Base-by-base conservation (phyloP, 1,140 invertebrate genomes). In the Phocides pigmalion region DNA sequence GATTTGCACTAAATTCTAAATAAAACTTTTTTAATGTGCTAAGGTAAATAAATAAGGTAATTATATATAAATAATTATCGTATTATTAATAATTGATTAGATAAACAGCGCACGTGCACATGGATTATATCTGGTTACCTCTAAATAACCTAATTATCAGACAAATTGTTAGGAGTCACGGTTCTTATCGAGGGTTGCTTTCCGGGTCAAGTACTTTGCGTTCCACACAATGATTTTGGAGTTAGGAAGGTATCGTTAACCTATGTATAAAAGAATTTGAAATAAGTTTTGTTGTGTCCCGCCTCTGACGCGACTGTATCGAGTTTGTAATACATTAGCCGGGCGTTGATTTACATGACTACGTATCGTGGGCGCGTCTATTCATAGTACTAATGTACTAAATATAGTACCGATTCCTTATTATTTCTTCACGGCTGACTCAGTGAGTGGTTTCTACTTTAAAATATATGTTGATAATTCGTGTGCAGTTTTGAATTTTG, bases 301-400 rank as follows among this genome's bases (percentile, higher is more conserved):
- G 66, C 56, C 51, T 69, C 58, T 65, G 64, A 74, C 70, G 66
- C 62, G 28, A 61, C 65, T 74, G 74, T 81, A 79, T 78, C 74
- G 76, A 76, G 83, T 74, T 82, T 81, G 79, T 86, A 87, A 81
- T 84, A 84, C 85, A 87, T 89, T 88, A 89, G 84, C 66, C 66
- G 74, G 65, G 81, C 79, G 87, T 87, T 87, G 87, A 89, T 89
- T 86, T 86, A 88, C 84, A 83, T 73, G 72, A 72, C 81, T 74
- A 70, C 72, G 76, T 75, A 81, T 79, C 81, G 85, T 84, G 81
- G 81, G 77, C 79, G 85, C 76, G 71, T 87, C 87, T 90, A 88
- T 90, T 90, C 84, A 88, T 87, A 88, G 84, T 82, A 77, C 79
- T 79, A 81, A 87, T 87, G 73, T 74, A 84, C 87, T 90, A 90